Base-by-base conservation (phyloP, 2,113 vertebrate species). In the Grallaria varia region DNA sequence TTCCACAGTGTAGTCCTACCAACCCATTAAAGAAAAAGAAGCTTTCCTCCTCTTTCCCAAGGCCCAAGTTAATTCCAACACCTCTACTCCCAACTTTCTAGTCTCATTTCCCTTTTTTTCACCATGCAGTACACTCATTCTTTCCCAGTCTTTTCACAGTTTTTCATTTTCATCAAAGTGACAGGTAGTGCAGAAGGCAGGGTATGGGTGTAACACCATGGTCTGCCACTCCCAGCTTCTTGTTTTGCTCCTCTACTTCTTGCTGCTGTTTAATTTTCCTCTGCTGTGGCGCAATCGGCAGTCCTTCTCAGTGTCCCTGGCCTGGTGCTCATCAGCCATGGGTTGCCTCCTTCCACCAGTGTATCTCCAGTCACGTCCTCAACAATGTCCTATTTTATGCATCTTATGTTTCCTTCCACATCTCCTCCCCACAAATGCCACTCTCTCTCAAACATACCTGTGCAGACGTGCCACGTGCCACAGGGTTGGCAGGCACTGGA, bases 261-360 rank as follows among this genome's bases (percentile, higher is more conserved):
- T 53, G 12, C 39, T 49, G 20, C 17, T 76, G 8, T 6, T 84
- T 50, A 45, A 40, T 67, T 76, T 77, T 16, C 6, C 17, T 72
- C 37, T 81, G 17, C 47, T 56, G 19, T 72, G 27, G 4, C 5
- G 5, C 5, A 7, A 16, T 18, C 23, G 59, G 3, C 16, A 39
- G 55, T 62, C 23, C 40, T 42, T 64, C 76, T n/a, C 49, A 21
- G 18, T 33, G 31, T 58, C 28, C 45, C 53, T 35, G 28, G 20
- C 21, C 11, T 28, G 24, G 2, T 33, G 12, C 14, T 15, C 15
- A 52, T 55, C 40, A 55, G 11, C 30, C 21, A 6, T 40, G 12
- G 4, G 7, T 4, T 2, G 0, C 14, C 45, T 75, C n/a, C 27
- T 71, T 62, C 60, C 83, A 63, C 6, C 7, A 49, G 14, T 1